These are phyloP conservation scores for Aphodius granarius DNA, from an alignment of 2,888 invertebrate genomes.

Conservation along the genomic window DNA sequence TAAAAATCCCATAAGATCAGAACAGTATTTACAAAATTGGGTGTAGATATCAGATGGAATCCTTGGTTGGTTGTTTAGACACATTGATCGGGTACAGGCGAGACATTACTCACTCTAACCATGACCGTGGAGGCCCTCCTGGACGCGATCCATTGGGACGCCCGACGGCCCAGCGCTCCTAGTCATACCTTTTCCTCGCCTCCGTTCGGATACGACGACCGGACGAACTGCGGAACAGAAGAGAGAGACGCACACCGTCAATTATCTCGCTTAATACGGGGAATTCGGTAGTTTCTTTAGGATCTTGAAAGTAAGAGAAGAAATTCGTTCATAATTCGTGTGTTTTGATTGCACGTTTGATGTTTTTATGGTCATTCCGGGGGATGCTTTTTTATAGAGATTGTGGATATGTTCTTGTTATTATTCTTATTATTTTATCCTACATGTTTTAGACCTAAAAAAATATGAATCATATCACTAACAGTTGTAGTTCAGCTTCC, in stretches of 20 bases:
- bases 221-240: slow-evolving; percentile 67
- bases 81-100: slow-evolving; percentile 41
- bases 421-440: too few species aligned
- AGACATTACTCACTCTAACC: slow-evolving; percentile 49
- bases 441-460: too few species aligned
- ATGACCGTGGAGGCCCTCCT: slow-evolving; percentile 43
- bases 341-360: neutral
- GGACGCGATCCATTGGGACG: slow-evolving; percentile 47
- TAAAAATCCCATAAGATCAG: neutral
- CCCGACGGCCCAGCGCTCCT: slow-evolving; percentile 56
- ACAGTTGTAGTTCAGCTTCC: too few species aligned
- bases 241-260: slow-evolving; percentile 7
- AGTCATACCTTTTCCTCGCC: slow-evolving; percentile 86
- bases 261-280: slow-evolving; percentile 4
- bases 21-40: neutral
- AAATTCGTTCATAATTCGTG: neutral
- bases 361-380: neutral
- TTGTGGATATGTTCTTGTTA: too few species aligned
- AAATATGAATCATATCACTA: too few species aligned
- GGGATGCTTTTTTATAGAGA: neutral
- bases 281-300: slow-evolving; percentile 4
- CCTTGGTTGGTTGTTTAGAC: slow-evolving; percentile 33
- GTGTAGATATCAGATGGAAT: neutral
- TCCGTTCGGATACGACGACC: slow-evolving; percentile 68
- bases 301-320: slow-evolving; percentile 9